Base-by-base conservation (phyloP, 2,888 invertebrate genomes). In the Rhyacophila evoluta region DNA sequence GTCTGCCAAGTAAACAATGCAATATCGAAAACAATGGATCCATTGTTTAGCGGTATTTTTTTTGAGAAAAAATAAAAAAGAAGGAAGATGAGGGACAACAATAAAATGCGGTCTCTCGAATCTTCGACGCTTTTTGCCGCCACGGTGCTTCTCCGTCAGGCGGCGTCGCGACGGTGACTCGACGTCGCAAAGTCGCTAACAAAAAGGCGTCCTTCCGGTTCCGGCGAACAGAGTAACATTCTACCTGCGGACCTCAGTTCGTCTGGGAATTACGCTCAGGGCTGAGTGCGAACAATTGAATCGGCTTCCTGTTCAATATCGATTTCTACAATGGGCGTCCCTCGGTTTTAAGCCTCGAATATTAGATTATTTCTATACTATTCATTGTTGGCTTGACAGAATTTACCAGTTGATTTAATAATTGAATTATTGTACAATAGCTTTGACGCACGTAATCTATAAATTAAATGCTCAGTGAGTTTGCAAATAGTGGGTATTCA, bases 221-320 rank as follows among this genome's bases (percentile, higher is more conserved):
- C 55, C 55, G 55, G 55, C 55, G 55, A 19, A 55, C 55, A 19
- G 19, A 8, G 15, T 19, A 19, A 55, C 55, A 55, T 55, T 55
- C 55, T 55, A 41, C 55, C 55, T 55, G 55, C 55, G 55, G 55
- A 55, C 55, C 55, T 4, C 29, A 2, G 29, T 2, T 55, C 10
- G 55, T 19, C 55, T 55, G 55, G 19, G 8, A 55, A 55, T 55
- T 25, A 55, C 25, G 55, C 55, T 55, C 55, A 55, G 55, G 55
- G 55, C 55, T 55, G 55, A 55, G 55, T 55, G 55, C 55, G 55
- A 55, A 55, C 55, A 55, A 55, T 55, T 55, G 55, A 55, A 55
- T 55, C 55, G 5, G 15, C 25, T 55, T 55, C 55, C 55, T 55
- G 55, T n/a, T 55, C 19, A 25, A 19, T 55, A 55, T 55, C 55